Conservation (phyloP, 2,797 vertebrate genomes). For the Melanotaenia maccullochi region DNA sequence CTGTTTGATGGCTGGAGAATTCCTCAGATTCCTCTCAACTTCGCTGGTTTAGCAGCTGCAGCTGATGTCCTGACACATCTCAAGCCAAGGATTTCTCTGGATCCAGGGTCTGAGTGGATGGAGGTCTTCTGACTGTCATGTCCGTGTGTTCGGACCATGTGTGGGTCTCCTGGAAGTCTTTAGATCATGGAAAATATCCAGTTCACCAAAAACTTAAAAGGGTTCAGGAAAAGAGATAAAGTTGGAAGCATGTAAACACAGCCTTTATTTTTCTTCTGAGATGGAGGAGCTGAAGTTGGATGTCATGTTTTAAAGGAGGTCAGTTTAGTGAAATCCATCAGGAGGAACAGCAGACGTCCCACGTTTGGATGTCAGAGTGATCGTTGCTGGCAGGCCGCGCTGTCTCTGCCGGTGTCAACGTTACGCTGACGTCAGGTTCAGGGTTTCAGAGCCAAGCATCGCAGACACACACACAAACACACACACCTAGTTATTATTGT, state of each 20-base stretch:
- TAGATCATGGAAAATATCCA: conserved; percentile 52
- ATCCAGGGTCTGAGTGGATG: no score
- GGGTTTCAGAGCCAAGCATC: conserved; percentile 9
- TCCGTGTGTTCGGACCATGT: no score
- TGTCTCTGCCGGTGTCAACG: conserved; percentile 53
- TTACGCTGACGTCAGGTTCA: conserved; percentile 60
- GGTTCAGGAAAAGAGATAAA: conserved; percentile 39
- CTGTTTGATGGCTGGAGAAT: conserved; percentile 61
- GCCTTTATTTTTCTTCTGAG: conserved; percentile 45
- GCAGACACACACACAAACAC: no score
- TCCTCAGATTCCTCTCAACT: conserved; percentile 65
- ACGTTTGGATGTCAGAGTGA: conserved; percentile 46
- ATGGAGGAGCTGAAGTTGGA: conserved; percentile 37
- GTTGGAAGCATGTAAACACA: conserved; percentile 56
- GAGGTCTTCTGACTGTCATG: no score
- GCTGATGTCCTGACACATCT: conserved; percentile 26
- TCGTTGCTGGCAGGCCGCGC: conserved; percentile 61
- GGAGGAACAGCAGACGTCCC: conserved; percentile 64
- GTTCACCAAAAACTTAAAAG: conserved; percentile 40
- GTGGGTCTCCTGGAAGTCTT: conserved; percentile 17
- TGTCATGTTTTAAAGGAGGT: conserved; percentile 40
- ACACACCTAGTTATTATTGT: no score
- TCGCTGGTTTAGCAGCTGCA: conserved; percentile 21
- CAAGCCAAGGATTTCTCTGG: conserved; percentile 5
- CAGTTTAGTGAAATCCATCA: conserved; percentile 30